Evolutionary conservation across 53 echinoderm and acorn worm species (phyloP), one percentile per base, ranked within the genome.

Genomic region (Temnopleurus reevesii): DNA sequence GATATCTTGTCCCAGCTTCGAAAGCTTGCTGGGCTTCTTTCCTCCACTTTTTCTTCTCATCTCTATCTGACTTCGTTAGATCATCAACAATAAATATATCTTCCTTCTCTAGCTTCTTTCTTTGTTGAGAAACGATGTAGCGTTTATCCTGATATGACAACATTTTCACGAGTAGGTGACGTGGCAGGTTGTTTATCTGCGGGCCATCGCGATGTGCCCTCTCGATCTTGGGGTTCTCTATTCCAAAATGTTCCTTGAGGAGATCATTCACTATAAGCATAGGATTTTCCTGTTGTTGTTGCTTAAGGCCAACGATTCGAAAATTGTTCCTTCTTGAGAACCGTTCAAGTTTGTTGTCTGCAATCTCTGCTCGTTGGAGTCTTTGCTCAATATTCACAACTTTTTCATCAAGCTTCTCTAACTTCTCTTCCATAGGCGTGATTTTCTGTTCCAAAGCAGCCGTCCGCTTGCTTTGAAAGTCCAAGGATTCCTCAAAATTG

Each of bases 1-100:
- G 46, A 29, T 63, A 86, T 1, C 63, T 44, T 8, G 45, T 86
- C 24, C 61, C 61, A 2, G 86, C 13, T 1, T 23, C 61, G 18
- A 86, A 61, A 1, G 86, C 86, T 1, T 7, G 4, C 17, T 86
- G 58, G 2, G 61, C 86, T 45, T 86, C 61, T 55, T 46, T 59
- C 46, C 17, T 10, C 63, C 86, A 86, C 31, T 61, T 86, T 23
- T 44, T 45, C 30, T 77, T 86, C 63, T 86, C 86, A 13, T 86
- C 86, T 86, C 86, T 59, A 49, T 86, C 86, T 41, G 44, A 45
- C 86, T 86, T 86, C 4, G 86, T 86, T 13, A 86, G 19, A 26
- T 86, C 86, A 19, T 86, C 86, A 1, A 61, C 21, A 13, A 86
- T 31, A 19, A 61, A 86, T 25, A 86, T 60, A 2, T 86, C 45